Evolutionary conservation across 2,797 vertebrate species (phyloP).

Genomic region (Crenuchus spilurus): DNA sequence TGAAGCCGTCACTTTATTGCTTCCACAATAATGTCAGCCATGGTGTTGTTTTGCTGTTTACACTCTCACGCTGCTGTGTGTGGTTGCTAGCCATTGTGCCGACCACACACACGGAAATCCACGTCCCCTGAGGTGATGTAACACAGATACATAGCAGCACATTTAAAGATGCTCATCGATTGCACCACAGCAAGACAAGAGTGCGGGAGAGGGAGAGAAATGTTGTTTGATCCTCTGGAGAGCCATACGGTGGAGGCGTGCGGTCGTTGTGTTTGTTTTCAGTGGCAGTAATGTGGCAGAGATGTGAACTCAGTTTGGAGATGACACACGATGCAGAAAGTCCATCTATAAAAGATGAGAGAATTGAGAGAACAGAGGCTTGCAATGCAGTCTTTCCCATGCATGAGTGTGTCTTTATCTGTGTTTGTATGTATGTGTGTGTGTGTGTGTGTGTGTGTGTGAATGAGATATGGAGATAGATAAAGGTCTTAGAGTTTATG

Average conservation of each 20-base stretch:
- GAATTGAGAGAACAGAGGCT: slow-evolving; percentile 2
- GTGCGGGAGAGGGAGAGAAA: background rate
- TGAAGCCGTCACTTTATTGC: background rate
- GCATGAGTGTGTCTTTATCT: background rate
- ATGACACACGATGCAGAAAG: slow-evolving; percentile 27
- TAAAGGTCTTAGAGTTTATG: slow-evolving; percentile 2
- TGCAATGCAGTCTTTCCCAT: background rate
- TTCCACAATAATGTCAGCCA: background rate
- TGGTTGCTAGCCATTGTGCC: background rate
- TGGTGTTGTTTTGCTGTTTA: background rate
- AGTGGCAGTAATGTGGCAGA: slow-evolving; percentile 5
- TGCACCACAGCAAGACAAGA: slow-evolving; percentile 7
- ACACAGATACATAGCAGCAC: background rate
- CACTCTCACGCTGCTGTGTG: background rate
- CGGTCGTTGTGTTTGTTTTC: background rate
- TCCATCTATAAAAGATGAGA: slow-evolving; percentile 12
- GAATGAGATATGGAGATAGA: background rate
- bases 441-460: background rate
- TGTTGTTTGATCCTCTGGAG: slow-evolving; percentile 3
- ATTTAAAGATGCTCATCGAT: slow-evolving; percentile 35
- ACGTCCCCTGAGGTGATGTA: background rate
- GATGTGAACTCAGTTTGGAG: slow-evolving; percentile 13
- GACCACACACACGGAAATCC: background rate
- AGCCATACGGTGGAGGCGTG: background rate
- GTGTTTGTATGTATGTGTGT: slow-evolving; percentile 3